A percentile compares a stretch with the other conserved stretches of the same genome.
These are phyloP conservation scores for Falcunculus frontatus DNA, from an alignment of 2,113 vertebrate genomes.

Conservation along the genomic window DNA sequence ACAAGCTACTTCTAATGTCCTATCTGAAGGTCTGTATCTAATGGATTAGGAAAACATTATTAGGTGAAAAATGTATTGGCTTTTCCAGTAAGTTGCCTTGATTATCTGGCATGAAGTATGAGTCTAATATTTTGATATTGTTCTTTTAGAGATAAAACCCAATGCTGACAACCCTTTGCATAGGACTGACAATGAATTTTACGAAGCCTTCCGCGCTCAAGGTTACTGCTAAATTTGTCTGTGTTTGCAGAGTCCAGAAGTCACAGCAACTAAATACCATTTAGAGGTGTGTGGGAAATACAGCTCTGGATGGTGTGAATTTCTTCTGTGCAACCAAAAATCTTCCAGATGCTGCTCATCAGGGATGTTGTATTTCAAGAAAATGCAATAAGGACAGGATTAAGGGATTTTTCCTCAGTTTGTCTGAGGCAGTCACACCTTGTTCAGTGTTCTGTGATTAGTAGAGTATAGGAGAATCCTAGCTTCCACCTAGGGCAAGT, in stretches of 20 bases:
- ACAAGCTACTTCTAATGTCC: constrained; percentile 17
- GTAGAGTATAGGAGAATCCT: not conserved
- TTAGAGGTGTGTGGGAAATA: not conserved
- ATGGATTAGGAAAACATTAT: not conserved
- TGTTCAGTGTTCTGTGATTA: not conserved
- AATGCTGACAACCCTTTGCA: not conserved
- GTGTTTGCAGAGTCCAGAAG: not conserved
- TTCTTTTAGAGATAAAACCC: not conserved
- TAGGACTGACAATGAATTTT: not conserved
- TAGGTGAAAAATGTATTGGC: not conserved
- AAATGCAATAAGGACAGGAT: not conserved
- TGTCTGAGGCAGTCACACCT: not conserved
- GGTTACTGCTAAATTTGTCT: not conserved
- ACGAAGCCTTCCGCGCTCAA: not conserved
- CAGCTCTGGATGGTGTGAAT: not conserved
- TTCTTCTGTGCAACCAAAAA: not conserved
- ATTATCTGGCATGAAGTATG: not conserved
- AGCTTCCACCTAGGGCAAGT: not conserved
- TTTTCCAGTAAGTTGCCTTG: not conserved
- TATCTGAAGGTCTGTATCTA: not conserved
- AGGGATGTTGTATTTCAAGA: not conserved
- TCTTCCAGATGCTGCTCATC: not conserved
- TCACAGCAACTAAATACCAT: not conserved
- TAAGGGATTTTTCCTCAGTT: not conserved
- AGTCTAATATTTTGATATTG: not conserved